These are phyloP conservation scores for Eupeodes latifasciatus DNA, from an alignment of 2,888 invertebrate genomes.

Conservation along the genomic window DNA sequence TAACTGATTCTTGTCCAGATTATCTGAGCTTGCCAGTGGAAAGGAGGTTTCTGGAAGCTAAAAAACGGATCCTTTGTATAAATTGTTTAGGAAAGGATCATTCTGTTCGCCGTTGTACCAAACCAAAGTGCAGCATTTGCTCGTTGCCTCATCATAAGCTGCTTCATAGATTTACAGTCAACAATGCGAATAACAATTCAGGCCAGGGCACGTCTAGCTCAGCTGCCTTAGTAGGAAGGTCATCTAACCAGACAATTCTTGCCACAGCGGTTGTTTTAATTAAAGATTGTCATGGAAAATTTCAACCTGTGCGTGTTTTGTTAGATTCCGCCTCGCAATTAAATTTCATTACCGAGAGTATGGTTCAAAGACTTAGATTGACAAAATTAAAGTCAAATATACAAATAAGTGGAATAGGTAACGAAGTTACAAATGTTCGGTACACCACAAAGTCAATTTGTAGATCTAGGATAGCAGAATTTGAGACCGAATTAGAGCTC, in stretches of 20 bases:
- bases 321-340: slow-evolving; percentile 47
- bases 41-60: slow-evolving; percentile 26
- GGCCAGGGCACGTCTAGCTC: background rate
- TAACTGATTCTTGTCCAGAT: background rate
- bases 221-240: background rate
- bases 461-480: too few species aligned
- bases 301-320: slow-evolving; percentile 20
- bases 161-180: slow-evolving; percentile 16
- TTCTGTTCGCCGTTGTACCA: slow-evolving; percentile 1
- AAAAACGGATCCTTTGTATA: slow-evolving; percentile 10
- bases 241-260: background rate
- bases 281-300: background rate
- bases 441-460: background rate
- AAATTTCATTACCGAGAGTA: slow-evolving; percentile 32
- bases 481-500: too few species aligned
- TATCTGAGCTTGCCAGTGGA: slow-evolving; percentile 7
- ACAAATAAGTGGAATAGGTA: too few species aligned
- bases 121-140: slow-evolving; percentile 16
- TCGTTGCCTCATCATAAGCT: slow-evolving; percentile 9
- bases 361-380: background rate
- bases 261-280: slow-evolving; percentile 39
- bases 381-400: background rate
- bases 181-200: background rate
- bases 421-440: background rate
- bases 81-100: slow-evolving; percentile 31